These are phyloP conservation scores for Toxostoma redivivum DNA, from an alignment of 2,113 vertebrate genomes.

Conservation along the genomic window DNA sequence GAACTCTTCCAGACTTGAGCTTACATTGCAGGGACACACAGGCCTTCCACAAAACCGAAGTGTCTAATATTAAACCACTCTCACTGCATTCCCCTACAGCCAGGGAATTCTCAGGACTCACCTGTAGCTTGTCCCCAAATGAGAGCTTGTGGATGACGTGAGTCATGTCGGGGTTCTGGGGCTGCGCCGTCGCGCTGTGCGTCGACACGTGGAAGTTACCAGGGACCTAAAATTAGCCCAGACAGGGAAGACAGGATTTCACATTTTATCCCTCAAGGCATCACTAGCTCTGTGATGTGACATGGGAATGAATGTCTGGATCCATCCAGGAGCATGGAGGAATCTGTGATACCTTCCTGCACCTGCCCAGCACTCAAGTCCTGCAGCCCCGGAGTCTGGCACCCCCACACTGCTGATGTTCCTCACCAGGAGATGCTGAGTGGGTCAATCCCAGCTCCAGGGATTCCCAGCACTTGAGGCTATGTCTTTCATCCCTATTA, in stretches of 20 bases:
- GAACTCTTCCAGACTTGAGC: background rate
- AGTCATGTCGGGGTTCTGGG: slow-evolving; percentile 96
- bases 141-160: slow-evolving; percentile 93
- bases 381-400: background rate
- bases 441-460: background rate
- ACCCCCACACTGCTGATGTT: background rate
- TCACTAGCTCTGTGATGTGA: background rate
- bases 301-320: background rate
- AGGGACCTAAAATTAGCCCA: slow-evolving; percentile 82
- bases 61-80: background rate
- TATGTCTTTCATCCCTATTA: background rate
- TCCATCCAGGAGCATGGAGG: background rate
- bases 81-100: background rate
- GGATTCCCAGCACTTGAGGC: slow-evolving; percentile 12
- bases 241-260: slow-evolving; percentile 36
- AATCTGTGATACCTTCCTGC: background rate
- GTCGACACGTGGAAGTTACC: slow-evolving; percentile 99
- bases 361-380: background rate
- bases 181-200: slow-evolving; percentile 97
- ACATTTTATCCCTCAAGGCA: slow-evolving; percentile 38
- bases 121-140: slow-evolving; percentile 94
- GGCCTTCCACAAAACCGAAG: background rate
- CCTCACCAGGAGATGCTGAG: background rate
- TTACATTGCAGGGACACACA: fast-evolving
- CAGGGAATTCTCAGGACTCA: slow-evolving; percentile 53